Conservation (phyloP, 2,113 vertebrate genomes). For the Agelaius phoeniceus region DNA sequence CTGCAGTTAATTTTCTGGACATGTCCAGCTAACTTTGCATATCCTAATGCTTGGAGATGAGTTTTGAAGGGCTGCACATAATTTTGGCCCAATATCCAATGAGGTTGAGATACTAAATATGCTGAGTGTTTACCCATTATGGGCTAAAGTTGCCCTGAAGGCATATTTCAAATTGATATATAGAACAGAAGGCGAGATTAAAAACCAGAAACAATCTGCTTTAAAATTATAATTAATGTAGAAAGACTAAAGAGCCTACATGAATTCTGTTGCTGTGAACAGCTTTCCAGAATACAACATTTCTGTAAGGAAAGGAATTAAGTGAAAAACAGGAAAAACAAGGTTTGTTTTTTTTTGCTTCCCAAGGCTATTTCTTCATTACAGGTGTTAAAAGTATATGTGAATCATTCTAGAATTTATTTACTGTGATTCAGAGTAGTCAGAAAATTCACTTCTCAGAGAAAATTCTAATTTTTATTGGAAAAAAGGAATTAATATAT, state of each 20-base stretch:
- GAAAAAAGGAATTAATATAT: neutral
- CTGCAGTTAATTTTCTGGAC: neutral
- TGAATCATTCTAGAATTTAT: neutral
- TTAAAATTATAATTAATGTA: conserved; percentile 19
- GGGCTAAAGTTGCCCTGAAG: neutral
- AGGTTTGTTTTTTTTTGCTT: neutral
- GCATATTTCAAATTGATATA: neutral
- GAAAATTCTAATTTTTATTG: neutral
- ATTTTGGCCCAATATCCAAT: neutral
- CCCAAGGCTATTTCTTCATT: neutral
- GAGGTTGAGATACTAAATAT: neutral
- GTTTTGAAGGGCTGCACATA: neutral
- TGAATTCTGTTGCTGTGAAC: neutral
- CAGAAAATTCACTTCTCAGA: neutral
- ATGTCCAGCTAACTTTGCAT: neutral
- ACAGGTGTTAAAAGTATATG: neutral
- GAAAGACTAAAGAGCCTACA: neutral
- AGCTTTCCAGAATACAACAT: neutral
- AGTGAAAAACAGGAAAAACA: neutral
- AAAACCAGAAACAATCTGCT: neutral
- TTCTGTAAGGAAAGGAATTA: neutral
- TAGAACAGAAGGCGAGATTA: conserved; percentile 7
- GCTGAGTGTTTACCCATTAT: neutral
- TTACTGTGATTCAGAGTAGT: neutral
- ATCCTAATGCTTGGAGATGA: neutral